phyloP scores from a whole-genome alignment of 1,140 invertebrate species.

The Sinella curviseta region DNA sequence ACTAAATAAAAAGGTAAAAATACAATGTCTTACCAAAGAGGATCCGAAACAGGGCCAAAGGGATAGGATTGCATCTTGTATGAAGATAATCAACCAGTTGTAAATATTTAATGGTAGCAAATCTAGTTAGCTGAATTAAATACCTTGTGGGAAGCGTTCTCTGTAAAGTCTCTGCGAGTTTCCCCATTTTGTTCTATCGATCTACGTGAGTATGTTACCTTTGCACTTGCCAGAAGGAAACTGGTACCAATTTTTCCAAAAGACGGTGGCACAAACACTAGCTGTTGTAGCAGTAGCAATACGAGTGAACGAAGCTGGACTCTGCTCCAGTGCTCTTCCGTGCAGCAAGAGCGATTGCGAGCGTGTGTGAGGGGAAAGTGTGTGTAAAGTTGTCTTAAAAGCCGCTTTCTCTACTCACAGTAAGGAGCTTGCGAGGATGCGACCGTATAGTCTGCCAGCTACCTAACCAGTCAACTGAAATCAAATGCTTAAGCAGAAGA shows the following conservation, averaged over 20 bases:
- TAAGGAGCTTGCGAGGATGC: background rate
- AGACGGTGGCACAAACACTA: no score
- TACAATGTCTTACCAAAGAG: constrained; percentile 49
- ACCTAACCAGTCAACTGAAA: background rate
- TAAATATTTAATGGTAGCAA: constrained; percentile 19
- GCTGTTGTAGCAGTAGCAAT: no score
- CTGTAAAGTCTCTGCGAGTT: background rate
- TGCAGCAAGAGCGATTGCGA: background rate
- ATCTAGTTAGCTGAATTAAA: background rate
- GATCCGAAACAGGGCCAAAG: constrained; percentile 44
- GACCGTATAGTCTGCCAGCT: background rate
- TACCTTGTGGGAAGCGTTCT: background rate
- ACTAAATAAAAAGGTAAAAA: no score
- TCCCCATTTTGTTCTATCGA: constrained; percentile 8
- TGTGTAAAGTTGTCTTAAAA: constrained; percentile 16
- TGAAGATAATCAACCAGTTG: constrained; percentile 38
- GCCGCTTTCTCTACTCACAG: background rate
- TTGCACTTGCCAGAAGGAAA: background rate
- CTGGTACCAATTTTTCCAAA: no score
- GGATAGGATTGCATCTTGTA: constrained; percentile 31
- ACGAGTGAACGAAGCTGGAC: background rate
- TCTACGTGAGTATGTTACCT: background rate
- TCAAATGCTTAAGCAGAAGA: background rate
- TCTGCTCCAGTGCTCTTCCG: background rate
- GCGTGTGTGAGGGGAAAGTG: background rate